These are phyloP conservation scores for Phymanthus crucifer DNA, from an alignment of 92 coral and sea anemone genomes.

Conservation along the genomic window DNA sequence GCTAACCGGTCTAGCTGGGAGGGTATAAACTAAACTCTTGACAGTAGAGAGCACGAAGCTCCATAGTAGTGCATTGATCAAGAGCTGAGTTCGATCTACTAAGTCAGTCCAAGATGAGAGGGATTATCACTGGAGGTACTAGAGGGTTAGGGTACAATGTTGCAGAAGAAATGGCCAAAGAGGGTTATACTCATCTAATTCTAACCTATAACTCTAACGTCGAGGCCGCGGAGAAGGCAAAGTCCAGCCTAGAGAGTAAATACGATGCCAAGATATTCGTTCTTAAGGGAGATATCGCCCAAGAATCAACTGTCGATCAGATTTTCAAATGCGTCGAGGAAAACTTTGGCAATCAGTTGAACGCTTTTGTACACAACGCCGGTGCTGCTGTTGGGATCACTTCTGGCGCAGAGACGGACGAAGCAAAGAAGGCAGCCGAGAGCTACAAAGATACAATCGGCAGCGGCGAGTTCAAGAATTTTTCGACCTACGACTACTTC, in stretches of 20 bases:
- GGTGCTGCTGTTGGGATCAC: conserved; percentile 75
- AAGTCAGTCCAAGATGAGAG: conserved; percentile 37
- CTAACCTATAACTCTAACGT: conserved; percentile 76
- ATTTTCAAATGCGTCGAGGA: conserved; percentile 69
- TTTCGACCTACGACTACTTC: conserved; percentile 72
- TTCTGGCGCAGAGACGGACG: conserved; percentile 57
- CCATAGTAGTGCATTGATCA: not conserved
- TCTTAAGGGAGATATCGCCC: conserved; percentile 69
- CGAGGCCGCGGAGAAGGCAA: conserved; percentile 65
- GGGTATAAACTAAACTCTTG: not conserved
- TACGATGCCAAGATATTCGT: conserved; percentile 51
- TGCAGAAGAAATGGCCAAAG: conserved; percentile 62
- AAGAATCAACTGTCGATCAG: conserved; percentile 54
- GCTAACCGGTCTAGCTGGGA: not conserved
- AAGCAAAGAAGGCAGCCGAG: conserved; percentile 67
- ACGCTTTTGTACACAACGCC: conserved; percentile 74
- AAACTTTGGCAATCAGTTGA: conserved; percentile 63
- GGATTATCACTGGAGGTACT: conserved; percentile 78
- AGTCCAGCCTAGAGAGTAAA: conserved; percentile 45
- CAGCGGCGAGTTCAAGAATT: conserved; percentile 58
- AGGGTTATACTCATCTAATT: conserved; percentile 67
- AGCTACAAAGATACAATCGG: conserved; percentile 68
- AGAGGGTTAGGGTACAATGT: conserved; percentile 71
- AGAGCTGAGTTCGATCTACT: not conserved
- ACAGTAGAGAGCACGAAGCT: no score